Conservation (phyloP, 2,888 invertebrate genomes). For the Germaria angustata region DNA sequence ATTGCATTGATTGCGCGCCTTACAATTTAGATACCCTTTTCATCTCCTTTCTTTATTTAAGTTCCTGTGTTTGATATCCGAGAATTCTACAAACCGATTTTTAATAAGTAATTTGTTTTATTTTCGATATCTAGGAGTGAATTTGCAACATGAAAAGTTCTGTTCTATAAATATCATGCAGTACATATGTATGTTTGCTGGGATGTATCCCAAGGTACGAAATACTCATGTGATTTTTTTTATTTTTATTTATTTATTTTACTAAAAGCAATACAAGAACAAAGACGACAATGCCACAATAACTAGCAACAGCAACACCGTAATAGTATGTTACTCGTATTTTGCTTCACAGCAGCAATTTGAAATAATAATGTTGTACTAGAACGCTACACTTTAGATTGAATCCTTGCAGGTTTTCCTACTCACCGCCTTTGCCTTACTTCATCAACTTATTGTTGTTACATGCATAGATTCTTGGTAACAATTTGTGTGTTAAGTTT, state of each 20-base stretch:
- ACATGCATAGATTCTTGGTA: constrained; percentile 8
- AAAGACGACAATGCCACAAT: constrained; percentile 41
- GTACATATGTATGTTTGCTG: not conserved
- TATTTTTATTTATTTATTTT: constrained; percentile 16
- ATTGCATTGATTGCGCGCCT: too few relatives aligned
- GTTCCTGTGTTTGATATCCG: too few relatives aligned
- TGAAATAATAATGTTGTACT: not conserved
- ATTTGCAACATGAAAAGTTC: too few relatives aligned
- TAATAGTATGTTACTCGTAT: constrained; percentile 9
- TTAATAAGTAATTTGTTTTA: too few relatives aligned
- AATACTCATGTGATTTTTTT: too few relatives aligned
- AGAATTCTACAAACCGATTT: too few relatives aligned
- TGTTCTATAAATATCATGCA: too few relatives aligned
- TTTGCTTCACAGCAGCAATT: not conserved
- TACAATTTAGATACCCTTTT: too few relatives aligned
- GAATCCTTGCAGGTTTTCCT: constrained; percentile 51
- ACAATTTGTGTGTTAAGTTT: constrained; percentile 16
- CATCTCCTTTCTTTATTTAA: too few relatives aligned
- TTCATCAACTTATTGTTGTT: constrained; percentile 2
- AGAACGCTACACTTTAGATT: constrained; percentile 32
- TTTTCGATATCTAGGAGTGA: too few relatives aligned
- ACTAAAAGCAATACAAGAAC: constrained; percentile 10
- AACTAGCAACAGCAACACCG: not conserved
- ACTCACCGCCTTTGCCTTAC: constrained; percentile 16
- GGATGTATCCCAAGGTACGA: not conserved